Conservation (phyloP, 2,888 invertebrate genomes). For the Pseudanteris insignis region DNA sequence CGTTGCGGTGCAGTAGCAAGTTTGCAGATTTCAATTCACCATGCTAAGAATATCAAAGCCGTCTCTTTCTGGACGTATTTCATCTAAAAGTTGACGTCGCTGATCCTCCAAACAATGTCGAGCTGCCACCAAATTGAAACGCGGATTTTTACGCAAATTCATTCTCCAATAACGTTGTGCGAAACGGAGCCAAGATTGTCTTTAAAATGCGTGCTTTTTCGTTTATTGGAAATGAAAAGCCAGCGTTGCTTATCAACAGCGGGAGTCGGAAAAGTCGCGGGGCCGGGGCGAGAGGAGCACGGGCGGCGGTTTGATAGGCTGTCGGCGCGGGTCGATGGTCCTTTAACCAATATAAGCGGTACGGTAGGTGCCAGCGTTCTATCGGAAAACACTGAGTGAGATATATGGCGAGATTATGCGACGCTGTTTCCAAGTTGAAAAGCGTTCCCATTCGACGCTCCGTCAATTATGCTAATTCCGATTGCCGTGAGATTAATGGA, state of each 20-base stretch:
- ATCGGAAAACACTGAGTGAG: constrained; percentile 63
- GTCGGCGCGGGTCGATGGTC: constrained; percentile 48
- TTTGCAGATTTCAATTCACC: not conserved
- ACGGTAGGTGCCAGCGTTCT: constrained; percentile 50
- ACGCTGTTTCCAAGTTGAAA: constrained; percentile 62
- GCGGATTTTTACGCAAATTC: not conserved
- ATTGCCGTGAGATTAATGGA: constrained; percentile 66
- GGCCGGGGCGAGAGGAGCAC: not conserved
- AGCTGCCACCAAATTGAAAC: not conserved
- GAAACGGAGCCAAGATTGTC: too few relatives aligned
- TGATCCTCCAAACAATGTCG: constrained; percentile 3
- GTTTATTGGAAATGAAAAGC: constrained; percentile 38
- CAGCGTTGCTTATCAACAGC: constrained; percentile 32
- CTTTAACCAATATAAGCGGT: constrained; percentile 52
- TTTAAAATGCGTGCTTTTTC: constrained; percentile 18
- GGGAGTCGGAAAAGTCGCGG: constrained; percentile 18
- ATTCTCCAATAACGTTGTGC: too few relatives aligned
- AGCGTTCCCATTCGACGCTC: constrained; percentile 63
- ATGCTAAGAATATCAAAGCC: not conserved
- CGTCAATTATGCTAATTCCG: constrained; percentile 67
- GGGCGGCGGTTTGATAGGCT: constrained; percentile 28
- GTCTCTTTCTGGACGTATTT: too few relatives aligned
- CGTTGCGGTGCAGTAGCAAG: not conserved
- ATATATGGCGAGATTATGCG: constrained; percentile 64
- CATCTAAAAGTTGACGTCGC: too few relatives aligned